Conservation (phyloP, 2,113 vertebrate genomes). For the Epinephelus cyanopodus region DNA sequence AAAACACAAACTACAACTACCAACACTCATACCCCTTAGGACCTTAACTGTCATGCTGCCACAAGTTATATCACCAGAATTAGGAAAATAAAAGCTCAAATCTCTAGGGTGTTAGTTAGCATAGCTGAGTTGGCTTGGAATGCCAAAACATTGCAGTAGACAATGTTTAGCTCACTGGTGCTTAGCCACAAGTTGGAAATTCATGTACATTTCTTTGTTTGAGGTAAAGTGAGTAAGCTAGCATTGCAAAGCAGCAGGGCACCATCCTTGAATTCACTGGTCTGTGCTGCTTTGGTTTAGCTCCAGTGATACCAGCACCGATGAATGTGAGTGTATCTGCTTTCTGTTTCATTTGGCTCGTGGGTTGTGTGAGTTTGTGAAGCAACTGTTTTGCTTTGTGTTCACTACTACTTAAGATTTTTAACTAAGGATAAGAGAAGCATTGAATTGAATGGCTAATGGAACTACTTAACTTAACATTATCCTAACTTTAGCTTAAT, state of each 20-base stretch:
- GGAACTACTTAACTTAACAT: neutral
- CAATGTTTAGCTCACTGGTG: neutral
- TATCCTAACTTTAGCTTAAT: neutral
- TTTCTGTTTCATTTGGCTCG: neutral
- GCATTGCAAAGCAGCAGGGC: neutral
- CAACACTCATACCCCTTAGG: no score
- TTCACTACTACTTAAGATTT: neutral
- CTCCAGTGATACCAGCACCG: neutral
- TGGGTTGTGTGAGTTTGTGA: neutral
- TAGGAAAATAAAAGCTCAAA: no score
- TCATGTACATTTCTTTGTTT: neutral
- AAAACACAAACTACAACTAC: no score
- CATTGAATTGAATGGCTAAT: neutral
- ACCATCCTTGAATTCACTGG: neutral
- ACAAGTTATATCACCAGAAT: no score
- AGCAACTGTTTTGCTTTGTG: neutral
- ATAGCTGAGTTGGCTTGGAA: no score
- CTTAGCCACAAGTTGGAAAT: neutral
- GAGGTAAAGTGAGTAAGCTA: neutral
- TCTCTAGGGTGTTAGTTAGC: no score
- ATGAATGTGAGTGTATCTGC: neutral
- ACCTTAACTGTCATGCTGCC: no score
- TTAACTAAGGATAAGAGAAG: slow-evolving; percentile 1
- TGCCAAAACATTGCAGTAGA: neutral
- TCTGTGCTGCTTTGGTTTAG: neutral